A percentile compares a stretch with the other conserved stretches of the same genome.
phyloP scores from a whole-genome alignment of 2,797 vertebrate species.

The Simalia tracyae region DNA sequence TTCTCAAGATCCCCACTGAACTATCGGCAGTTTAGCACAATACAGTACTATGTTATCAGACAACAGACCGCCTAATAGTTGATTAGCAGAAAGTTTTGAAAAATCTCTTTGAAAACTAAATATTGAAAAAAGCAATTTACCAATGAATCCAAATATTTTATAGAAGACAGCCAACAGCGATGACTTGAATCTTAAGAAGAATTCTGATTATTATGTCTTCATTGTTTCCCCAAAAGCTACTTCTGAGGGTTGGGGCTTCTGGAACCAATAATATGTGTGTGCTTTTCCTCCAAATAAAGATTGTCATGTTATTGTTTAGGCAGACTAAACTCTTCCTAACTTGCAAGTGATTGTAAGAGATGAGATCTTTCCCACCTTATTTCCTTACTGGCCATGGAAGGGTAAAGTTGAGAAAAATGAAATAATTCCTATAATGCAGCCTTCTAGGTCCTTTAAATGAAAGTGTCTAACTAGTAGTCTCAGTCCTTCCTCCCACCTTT shows the following conservation, averaged over 20 bases:
- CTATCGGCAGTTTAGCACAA: not conserved
- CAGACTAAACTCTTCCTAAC: not conserved
- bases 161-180: not conserved
- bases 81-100: not conserved
- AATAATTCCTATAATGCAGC: not conserved
- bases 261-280: not conserved
- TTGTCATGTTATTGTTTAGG: not conserved
- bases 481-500: not conserved
- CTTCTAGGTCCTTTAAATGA: not conserved
- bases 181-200: not conserved
- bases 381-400: not conserved
- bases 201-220: not conserved
- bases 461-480: not conserved
- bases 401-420: not conserved
- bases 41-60: not conserved
- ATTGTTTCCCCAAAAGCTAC: not conserved
- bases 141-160: not conserved
- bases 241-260: not conserved
- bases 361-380: not conserved
- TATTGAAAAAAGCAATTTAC: not conserved
- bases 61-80: not conserved
- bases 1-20: not conserved
- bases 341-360: not conserved
- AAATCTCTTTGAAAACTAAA: not conserved
- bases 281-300: not conserved